Conservation (phyloP, 2,113 vertebrate species). For the Dascyllus trimaculatus region DNA sequence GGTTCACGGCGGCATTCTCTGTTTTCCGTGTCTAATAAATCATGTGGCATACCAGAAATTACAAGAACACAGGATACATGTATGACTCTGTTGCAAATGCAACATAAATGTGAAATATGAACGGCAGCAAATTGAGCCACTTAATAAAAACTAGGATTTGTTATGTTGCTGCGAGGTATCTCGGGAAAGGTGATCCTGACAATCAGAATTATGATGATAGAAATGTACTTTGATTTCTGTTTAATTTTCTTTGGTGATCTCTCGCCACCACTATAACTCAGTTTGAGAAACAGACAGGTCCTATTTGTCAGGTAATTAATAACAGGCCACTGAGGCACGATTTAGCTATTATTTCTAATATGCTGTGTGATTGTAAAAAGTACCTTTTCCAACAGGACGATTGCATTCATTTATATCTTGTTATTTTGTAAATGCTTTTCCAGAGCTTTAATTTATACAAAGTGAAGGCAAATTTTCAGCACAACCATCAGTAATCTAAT, state of each 20-base stretch:
- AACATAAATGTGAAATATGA: conserved; percentile 95
- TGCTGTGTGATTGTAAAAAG: conserved; percentile 83
- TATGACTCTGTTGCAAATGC: conserved; percentile 88
- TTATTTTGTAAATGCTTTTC: conserved; percentile 85
- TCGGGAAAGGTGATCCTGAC: conserved; percentile 86
- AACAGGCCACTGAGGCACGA: conserved; percentile 73
- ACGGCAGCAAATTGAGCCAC: conserved; percentile 91
- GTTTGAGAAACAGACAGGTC: conserved; percentile 80
- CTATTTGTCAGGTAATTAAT: conserved; percentile 86
- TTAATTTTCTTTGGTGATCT: conserved; percentile 87
- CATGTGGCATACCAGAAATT: conserved; percentile 90
- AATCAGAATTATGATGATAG: conserved; percentile 92
- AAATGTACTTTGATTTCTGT: conserved; percentile 91
- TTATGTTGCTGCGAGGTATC: conserved; percentile 86
- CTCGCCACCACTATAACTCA: conserved; percentile 75
- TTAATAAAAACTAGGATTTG: conserved; percentile 94
- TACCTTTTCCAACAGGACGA: conserved; percentile 81
- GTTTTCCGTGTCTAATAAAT: conserved; percentile 95
- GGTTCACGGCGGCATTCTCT: conserved; percentile 86
- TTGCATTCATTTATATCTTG: conserved; percentile 87
- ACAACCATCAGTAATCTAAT: conserved; percentile 79
- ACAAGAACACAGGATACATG: conserved; percentile 88
- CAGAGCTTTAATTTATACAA: conserved; percentile 82
- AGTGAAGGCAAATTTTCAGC: conserved; percentile 76
- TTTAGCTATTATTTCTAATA: conserved; percentile 86